Conservation (phyloP, 1,140 invertebrate species). For the Bombus superbus region DNA sequence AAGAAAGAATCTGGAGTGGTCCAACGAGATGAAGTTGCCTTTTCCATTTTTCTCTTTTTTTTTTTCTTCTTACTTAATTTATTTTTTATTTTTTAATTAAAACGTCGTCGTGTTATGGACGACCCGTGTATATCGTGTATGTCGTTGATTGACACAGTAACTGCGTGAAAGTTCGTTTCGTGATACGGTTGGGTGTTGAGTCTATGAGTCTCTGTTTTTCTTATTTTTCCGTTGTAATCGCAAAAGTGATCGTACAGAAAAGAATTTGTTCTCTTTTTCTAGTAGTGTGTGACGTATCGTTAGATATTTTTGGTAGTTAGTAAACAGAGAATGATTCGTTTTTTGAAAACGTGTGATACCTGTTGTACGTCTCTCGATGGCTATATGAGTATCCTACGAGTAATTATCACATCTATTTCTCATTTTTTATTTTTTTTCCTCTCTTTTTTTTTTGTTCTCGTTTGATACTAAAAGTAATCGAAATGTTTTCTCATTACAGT, state of each 20-base stretch:
- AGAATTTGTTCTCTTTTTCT: neutral
- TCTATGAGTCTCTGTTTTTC: constrained; percentile 30
- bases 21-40: constrained; percentile 7
- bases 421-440: neutral
- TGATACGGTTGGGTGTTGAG: constrained; percentile 13
- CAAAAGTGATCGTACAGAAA: constrained; percentile 19
- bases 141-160: constrained; percentile 3
- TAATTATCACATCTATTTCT: neutral
- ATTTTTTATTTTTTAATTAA: neutral
- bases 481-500: constrained; percentile 14
- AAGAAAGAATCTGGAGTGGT: constrained; percentile 45
- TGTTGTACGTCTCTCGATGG: constrained; percentile 22
- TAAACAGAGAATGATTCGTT: constrained; percentile 34
- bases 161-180: neutral
- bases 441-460: neutral
- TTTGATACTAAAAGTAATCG: neutral
- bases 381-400: neutral
- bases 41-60: neutral
- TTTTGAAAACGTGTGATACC: constrained; percentile 30
- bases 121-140: constrained; percentile 9
- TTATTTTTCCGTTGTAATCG: neutral
- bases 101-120: neutral
- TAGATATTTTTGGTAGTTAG: constrained; percentile 26
- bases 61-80: neutral
- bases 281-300: constrained; percentile 25